Evolutionary conservation across 2,113 vertebrate species (phyloP).

Genomic region (Eptatretus burgeri): DNA sequence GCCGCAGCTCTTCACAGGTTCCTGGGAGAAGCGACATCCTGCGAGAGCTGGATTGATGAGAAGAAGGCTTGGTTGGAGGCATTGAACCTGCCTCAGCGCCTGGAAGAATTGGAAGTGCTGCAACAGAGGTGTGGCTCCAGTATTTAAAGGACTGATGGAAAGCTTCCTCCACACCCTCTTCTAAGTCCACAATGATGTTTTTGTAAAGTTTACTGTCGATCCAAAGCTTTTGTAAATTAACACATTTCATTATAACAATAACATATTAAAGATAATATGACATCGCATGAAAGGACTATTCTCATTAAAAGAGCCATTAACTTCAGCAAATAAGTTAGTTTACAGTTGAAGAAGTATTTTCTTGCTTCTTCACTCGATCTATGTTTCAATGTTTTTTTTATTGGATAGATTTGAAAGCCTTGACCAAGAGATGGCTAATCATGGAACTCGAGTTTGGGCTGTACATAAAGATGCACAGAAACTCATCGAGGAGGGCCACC

Average conservation of each 20-base stretch:
- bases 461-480: background rate
- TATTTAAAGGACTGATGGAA: too few relatives aligned
- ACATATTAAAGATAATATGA: too few relatives aligned
- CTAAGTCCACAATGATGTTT: too few relatives aligned
- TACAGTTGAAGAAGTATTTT: too few relatives aligned
- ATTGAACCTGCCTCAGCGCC: background rate
- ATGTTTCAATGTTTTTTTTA: background rate
- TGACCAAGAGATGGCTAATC: constrained; percentile 1
- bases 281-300: too few relatives aligned
- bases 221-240: too few relatives aligned
- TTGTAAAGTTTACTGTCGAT: too few relatives aligned
- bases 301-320: too few relatives aligned
- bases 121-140: background rate
- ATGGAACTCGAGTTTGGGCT: background rate
- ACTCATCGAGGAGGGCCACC: background rate
- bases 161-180: too few relatives aligned
- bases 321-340: too few relatives aligned
- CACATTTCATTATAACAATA: too few relatives aligned
- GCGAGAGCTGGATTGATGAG: constrained; percentile 3
- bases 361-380: too few relatives aligned
- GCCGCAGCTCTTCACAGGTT: background rate
- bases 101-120: constrained; percentile 1
- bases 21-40: background rate
- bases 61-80: constrained; percentile 5
- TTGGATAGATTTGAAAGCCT: background rate